Evolutionary conservation across 2,113 vertebrate genomes (phyloP), one percentile per base, ranked within the genome.

Genomic region (Rhinogobius similis): DNA sequence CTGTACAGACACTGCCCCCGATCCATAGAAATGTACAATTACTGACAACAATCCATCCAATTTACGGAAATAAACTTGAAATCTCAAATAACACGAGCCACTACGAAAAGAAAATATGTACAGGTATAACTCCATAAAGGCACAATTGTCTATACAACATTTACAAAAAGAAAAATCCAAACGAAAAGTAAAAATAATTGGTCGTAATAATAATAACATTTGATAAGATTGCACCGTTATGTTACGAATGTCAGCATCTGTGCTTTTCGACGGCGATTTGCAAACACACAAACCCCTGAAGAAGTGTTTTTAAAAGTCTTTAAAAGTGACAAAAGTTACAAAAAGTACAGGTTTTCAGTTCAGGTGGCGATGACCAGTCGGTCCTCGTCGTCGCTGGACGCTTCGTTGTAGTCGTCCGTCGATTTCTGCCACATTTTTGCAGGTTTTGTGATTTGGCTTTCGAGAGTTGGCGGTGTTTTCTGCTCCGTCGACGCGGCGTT

Each of bases 111-210:
- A 93, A 93, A 93, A 92, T 96, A 94, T 98, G 90, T 98, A 98
- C 97, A 99, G 82, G 90, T 93, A 10, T 94, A 96, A 96, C 93
- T 95, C 93, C 93, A 95, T 96, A 84, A 98, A 98, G 98, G 97
- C 96, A 99, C 98, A 94, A 96, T 94, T 65, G 94, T 98, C 95
- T 98, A 94, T 98, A 99, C 97, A 98, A 98, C 96, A 98, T 98
- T 92, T 99, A 98, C 96, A 99, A 98, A 97, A 84, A 81, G 36
- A 68, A 78, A 9, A 84, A 89, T 94, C 48, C 21, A 90, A 92
- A 93, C 95, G 93, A 91, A 88, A 79, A 62, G 68, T 72, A 81
- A 59, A 85, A 44, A 91, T 92, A 95, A 93, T 88, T 93, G 95
- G 97, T 98, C 96, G 95, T 98, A 96, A 91, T 95, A 87, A 93